A percentile compares a stretch with the other conserved stretches of the same genome.
These are phyloP conservation scores for Rachycentron canadum DNA, from an alignment of 2,797 vertebrate species.

Conservation along the genomic window DNA sequence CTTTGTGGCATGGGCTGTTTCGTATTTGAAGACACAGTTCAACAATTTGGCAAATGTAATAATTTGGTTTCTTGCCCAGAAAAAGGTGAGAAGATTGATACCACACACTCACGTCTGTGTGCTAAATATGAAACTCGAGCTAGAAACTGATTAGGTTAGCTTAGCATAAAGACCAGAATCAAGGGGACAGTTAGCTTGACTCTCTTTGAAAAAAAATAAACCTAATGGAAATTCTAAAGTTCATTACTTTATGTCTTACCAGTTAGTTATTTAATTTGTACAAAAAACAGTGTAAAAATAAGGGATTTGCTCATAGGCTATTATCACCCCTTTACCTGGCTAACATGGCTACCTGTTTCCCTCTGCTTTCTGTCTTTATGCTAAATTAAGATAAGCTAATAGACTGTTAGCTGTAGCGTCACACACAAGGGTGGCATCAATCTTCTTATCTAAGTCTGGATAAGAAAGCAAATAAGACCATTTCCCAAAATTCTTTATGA, in stretches of 20 bases:
- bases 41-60: neutral
- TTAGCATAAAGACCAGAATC: neutral
- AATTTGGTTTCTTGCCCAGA: neutral
- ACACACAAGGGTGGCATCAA: neutral
- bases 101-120: neutral
- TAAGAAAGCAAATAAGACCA: neutral
- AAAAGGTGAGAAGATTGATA: neutral
- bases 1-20: slow-evolving; percentile 7
- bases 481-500: neutral
- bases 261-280: neutral
- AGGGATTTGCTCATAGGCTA: too few relatives aligned
- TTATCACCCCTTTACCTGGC: neutral
- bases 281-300: neutral
- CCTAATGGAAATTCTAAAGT: neutral
- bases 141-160: neutral
- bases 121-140: neutral
- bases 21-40: slow-evolving; percentile 6
- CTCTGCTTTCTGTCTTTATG: neutral
- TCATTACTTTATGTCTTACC: neutral
- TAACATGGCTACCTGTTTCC: neutral
- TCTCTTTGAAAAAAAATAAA: neutral
- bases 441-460: neutral
- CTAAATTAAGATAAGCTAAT: neutral
- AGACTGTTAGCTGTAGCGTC: neutral
- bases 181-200: too few relatives aligned